phyloP scores from a whole-genome alignment of 2,113 vertebrate species.

The Otus sunia region DNA sequence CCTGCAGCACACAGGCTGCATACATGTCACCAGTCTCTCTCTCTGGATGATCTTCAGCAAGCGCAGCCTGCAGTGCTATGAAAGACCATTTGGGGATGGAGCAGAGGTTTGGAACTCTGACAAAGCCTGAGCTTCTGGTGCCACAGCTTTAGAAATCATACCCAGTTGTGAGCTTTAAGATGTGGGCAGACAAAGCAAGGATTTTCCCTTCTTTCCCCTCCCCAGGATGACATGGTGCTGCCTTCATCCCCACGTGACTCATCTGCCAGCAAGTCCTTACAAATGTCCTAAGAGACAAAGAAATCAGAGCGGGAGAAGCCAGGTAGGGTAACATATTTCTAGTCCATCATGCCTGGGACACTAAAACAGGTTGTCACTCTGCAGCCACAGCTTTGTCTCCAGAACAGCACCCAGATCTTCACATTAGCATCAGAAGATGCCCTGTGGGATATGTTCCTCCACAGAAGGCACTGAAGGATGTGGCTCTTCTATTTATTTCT shows the following conservation, averaged over 20 bases:
- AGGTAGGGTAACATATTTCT: not conserved
- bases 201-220: not conserved
- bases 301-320: not conserved
- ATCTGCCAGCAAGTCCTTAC: not conserved
- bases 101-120: not conserved
- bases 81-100: not conserved
- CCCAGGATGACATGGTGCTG: not conserved
- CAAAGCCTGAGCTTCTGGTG: not conserved
- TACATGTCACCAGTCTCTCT: not conserved
- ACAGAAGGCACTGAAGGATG: not conserved
- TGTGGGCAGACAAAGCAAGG: not conserved
- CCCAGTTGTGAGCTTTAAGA: not conserved
- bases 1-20: not conserved
- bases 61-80: not conserved
- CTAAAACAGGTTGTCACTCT: not conserved
- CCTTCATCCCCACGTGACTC: not conserved
- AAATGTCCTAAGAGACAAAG: not conserved
- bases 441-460: not conserved
- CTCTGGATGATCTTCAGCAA: not conserved
- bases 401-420: not conserved
- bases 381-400: not conserved
- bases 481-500: not conserved
- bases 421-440: not conserved
- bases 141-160: not conserved
- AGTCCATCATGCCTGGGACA: not conserved